A percentile compares a stretch with the other conserved stretches of the same genome.
Evolutionary conservation across 2,113 vertebrate species (phyloP).

Genomic region (Piaya cayana): DNA sequence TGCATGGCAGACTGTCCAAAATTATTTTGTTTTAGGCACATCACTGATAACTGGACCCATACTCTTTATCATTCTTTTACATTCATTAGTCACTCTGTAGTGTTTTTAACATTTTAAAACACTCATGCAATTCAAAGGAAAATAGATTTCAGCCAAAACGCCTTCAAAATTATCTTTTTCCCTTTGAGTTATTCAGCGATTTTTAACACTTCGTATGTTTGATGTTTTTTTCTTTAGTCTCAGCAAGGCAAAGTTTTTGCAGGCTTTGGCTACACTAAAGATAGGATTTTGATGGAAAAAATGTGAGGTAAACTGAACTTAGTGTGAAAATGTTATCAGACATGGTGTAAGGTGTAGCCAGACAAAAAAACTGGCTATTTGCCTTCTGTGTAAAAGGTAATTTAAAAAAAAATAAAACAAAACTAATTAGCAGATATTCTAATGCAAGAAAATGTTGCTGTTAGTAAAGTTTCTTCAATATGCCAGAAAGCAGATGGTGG

Average conservation of each 20-base stretch:
- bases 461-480: slow-evolving; percentile 74
- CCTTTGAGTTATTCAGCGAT: slow-evolving; percentile 71
- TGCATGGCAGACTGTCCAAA: slow-evolving; percentile 54
- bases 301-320: slow-evolving; percentile 42
- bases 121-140: slow-evolving; percentile 72
- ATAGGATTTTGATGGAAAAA: slow-evolving; percentile 33
- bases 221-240: slow-evolving; percentile 69
- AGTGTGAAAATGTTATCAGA: slow-evolving; percentile 64
- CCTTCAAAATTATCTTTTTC: slow-evolving; percentile 68
- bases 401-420: slow-evolving; percentile 63
- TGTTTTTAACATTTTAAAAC: slow-evolving; percentile 75
- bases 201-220: slow-evolving; percentile 71
- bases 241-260: slow-evolving; percentile 58
- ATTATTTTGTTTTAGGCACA: slow-evolving; percentile 61
- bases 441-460: slow-evolving; percentile 76
- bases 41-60: slow-evolving; percentile 53
- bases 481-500: slow-evolving; percentile 78
- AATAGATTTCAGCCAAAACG: slow-evolving; percentile 63
- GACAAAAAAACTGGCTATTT: slow-evolving; percentile 50
- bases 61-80: slow-evolving; percentile 67
- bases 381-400: slow-evolving; percentile 69
- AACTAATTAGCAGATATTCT: slow-evolving; percentile 78
- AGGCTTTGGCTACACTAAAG: slow-evolving; percentile 19
- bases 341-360: slow-evolving; percentile 47
- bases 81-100: slow-evolving; percentile 66